phyloP scores from a whole-genome alignment of 2,113 vertebrate species.

The Psettodes erumei region DNA sequence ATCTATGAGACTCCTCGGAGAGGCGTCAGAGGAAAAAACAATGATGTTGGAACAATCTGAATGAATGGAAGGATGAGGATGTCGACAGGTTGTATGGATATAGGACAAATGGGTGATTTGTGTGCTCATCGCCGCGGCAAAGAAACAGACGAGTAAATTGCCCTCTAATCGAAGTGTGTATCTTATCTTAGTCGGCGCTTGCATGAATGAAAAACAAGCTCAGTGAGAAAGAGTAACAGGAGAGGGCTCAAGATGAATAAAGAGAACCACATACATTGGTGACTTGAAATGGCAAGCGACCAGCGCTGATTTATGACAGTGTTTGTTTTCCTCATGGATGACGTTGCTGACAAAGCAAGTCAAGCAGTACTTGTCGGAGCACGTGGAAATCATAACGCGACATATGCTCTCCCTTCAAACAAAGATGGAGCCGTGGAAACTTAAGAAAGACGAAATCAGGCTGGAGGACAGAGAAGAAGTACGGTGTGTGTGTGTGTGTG shows the following conservation, averaged over 20 bases:
- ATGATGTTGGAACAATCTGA: constrained; percentile 24
- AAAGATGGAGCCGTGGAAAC: background rate
- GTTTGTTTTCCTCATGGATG: constrained; percentile 35
- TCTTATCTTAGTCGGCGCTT: background rate
- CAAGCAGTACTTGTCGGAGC: constrained; percentile 26
- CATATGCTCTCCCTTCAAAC: constrained; percentile 10
- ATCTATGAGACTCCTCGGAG: constrained; percentile 19
- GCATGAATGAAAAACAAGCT: background rate
- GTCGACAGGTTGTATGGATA: constrained; percentile 3
- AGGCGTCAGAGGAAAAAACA: background rate
- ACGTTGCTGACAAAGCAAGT: constrained; percentile 34
- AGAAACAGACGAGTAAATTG: too few species aligned
- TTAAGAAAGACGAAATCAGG: constrained; percentile 1
- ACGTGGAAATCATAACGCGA: constrained; percentile 47
- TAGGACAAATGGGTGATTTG: constrained; percentile 1
- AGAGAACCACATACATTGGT: background rate
- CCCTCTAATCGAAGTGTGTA: too few species aligned
- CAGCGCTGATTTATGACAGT: constrained; percentile 40
- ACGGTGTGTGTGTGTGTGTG: too few species aligned
- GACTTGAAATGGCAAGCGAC: constrained; percentile 21
- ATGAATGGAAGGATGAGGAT: constrained; percentile 27
- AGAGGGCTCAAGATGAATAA: background rate
- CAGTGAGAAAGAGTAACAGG: background rate
- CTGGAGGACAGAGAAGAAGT: background rate
- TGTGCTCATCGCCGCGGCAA: background rate